Conservation (phyloP, 2,888 invertebrate species). For the Brenthis ino region DNA sequence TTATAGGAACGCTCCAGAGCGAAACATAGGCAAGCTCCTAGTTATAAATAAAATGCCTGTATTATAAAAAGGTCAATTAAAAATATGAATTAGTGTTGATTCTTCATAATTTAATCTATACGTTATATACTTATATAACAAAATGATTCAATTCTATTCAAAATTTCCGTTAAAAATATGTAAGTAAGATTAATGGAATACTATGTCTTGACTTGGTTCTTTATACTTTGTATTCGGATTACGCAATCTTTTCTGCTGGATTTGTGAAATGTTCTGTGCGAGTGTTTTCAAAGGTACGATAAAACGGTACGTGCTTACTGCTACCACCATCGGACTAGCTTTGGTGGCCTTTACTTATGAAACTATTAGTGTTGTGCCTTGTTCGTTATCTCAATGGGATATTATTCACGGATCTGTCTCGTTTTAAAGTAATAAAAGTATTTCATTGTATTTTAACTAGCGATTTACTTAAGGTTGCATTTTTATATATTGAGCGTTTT, state of each 20-base stretch:
- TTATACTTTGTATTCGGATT: conserved; percentile 49
- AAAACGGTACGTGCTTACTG: conserved; percentile 68
- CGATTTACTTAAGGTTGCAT: too few relatives aligned
- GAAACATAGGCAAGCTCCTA: too few relatives aligned
- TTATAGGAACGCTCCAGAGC: too few relatives aligned
- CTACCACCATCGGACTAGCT: conserved; percentile 55
- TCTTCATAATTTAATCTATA: too few relatives aligned
- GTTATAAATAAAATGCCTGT: too few relatives aligned
- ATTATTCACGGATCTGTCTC: conserved; percentile 1
- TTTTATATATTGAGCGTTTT: too few relatives aligned
- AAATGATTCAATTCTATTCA: too few relatives aligned
- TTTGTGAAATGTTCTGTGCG: conserved; percentile 63
- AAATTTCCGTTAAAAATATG: not conserved
- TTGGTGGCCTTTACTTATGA: conserved; percentile 48
- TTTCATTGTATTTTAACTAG: too few relatives aligned
- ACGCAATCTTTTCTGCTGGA: conserved; percentile 68
- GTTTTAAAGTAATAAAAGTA: too few relatives aligned
- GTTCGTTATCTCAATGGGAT: conserved; percentile 1
- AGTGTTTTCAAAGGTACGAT: conserved; percentile 73
- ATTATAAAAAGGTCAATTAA: too few relatives aligned
- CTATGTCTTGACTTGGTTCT: conserved; percentile 48
- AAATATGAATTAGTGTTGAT: too few relatives aligned
- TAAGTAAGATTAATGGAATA: conserved; percentile 26
- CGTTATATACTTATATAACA: too few relatives aligned
- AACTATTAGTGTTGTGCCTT: conserved; percentile 20